Conservation (phyloP, 2,113 vertebrate genomes). For the Pelecanus crispus region DNA sequence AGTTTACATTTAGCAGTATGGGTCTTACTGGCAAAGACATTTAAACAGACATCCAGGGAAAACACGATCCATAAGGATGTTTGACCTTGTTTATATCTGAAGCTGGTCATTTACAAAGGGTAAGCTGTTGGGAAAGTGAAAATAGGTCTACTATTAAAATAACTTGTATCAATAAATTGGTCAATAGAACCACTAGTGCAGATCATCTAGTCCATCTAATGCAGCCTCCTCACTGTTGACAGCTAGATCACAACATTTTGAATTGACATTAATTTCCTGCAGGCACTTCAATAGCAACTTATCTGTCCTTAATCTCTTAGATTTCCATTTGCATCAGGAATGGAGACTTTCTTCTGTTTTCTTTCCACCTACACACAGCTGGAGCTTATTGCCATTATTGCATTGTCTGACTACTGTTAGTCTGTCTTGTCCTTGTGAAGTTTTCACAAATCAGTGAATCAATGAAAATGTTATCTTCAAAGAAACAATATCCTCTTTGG, state of each 20-base stretch:
- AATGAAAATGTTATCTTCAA: background rate
- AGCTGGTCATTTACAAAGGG: background rate
- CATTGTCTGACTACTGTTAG: background rate
- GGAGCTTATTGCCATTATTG: background rate
- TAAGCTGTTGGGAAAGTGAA: background rate
- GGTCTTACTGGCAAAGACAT: background rate
- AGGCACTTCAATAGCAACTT: background rate
- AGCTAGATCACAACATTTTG: background rate
- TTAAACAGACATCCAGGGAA: background rate
- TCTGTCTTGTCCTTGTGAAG: background rate
- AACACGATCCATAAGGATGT: background rate
- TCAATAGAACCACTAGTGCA: background rate
- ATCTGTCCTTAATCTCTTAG: background rate
- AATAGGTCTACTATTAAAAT: background rate
- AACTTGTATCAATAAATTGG: background rate
- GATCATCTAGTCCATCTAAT: background rate
- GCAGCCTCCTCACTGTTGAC: background rate
- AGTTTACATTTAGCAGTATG: background rate
- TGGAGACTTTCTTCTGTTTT: background rate
- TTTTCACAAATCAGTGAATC: background rate
- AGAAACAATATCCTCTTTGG: background rate
- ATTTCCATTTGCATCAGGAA: background rate
- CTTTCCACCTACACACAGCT: background rate
- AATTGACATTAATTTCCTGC: background rate
- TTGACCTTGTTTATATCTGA: background rate